Evolutionary conservation across 2,888 invertebrate genomes (phyloP), one percentile per base, ranked within the genome.

Genomic region (Muschampia plurimacula): DNA sequence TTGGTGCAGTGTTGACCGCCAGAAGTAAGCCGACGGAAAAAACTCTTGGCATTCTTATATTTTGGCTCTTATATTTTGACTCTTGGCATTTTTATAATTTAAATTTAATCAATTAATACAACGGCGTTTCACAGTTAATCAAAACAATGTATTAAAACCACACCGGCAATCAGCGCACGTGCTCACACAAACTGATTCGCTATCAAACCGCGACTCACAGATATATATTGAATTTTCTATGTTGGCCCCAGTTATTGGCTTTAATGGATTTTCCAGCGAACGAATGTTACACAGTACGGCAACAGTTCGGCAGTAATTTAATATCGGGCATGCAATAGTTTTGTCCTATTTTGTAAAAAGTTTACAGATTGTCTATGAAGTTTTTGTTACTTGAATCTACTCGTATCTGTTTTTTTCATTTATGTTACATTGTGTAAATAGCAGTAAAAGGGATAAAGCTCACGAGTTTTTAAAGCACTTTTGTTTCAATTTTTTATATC

Each of bases 121-220:
- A 55, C 8, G n/a, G 13, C 32, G 1, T 36, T 59, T 59, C 59
- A 59, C 59, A 59, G 59, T 22, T 36, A 36, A 59, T 59, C 36
- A 59, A 59, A 59, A 59, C 59, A 59, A 59, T 59, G 36, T 12
- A 49, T 65, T 36, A 59, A 59, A 59, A 59, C 59, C 59, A n/a
- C 59, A 59, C 6, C 36, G 32, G 52, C 28, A 59, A 59, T 59
- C 59, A 59, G 36, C 59, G 59, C 59, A n/a, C 55, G 22, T 55
- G 59, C 36, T 59, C 36, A 59, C 13, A 32, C 59, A 36, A 36
- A 59, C 59, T 59, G 36, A 59, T 59, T 59, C 59, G 36, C 59
- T 10, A 59, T 59, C 59, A 36, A 59, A 32, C 59, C 59, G 36
- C 59, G 59, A 8, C 32, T 44, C 15, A 15, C 36, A 39, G n/a